A percentile compares a stretch with the other conserved stretches of the same genome.
Conservation (phyloP, 37 sponge, comb jelly and placozoan species). For the Chondrilla cf. caribensis region DNA sequence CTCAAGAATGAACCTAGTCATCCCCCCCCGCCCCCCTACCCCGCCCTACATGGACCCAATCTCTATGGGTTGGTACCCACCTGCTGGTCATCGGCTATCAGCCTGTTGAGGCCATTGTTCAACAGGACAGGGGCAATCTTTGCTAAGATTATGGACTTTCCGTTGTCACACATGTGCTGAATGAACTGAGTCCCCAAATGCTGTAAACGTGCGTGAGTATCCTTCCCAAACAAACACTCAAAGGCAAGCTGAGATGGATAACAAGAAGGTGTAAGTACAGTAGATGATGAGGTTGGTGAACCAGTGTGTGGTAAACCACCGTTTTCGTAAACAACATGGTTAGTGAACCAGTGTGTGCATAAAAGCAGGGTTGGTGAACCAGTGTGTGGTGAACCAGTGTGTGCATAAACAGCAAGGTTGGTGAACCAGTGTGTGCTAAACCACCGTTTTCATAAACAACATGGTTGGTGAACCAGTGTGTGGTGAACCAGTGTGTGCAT, state of each 20-base stretch:
- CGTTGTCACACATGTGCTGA: conserved; percentile 43
- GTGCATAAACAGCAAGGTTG: no score
- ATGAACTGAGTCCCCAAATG: conserved; percentile 36
- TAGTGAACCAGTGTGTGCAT: background rate
- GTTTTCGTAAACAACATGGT: no score
- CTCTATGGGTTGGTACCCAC: no score
- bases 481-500: no score
- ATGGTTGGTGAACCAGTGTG: background rate
- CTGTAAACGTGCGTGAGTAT: conserved; percentile 38
- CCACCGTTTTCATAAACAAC: no score
- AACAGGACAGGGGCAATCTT: conserved; percentile 62
- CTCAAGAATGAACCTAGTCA: no score
- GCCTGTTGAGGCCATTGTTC: conserved; percentile 53
- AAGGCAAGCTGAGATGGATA: conserved; percentile 33
- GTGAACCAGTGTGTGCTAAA: no score
- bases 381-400: no score
- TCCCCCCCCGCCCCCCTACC: no score
- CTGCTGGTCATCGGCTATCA: background rate
- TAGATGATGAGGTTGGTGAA: background rate
- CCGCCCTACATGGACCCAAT: no score
- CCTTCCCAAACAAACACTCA: conserved; percentile 60
- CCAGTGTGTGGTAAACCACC: no score
- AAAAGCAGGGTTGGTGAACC: background rate
- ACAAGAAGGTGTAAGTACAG: no score
- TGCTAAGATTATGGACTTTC: conserved; percentile 26